Evolutionary conservation across 2,113 vertebrate genomes (phyloP).

Genomic region (Lasiurus borealis): DNA sequence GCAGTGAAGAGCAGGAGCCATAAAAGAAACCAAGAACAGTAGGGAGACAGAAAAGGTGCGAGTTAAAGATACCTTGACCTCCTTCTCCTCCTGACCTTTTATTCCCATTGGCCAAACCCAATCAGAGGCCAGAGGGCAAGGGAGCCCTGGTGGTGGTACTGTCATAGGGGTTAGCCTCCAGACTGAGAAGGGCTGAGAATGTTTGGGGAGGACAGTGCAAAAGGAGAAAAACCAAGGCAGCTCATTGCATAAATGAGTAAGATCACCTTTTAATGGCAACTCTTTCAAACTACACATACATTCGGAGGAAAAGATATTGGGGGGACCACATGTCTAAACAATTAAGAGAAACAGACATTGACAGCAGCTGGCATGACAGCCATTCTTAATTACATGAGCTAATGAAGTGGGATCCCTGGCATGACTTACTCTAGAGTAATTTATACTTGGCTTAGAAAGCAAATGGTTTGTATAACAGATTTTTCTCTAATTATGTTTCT

Average conservation of each 20-base stretch:
- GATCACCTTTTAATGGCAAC: neutral
- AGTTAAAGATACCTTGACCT: neutral
- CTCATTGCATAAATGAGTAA: neutral
- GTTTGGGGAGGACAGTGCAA: neutral
- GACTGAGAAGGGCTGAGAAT: neutral
- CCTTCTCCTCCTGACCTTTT: neutral
- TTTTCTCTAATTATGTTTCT: constrained; percentile 80
- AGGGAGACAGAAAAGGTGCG: no score
- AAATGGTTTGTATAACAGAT: constrained; percentile 78
- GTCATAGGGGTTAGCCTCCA: neutral
- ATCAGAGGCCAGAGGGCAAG: neutral
- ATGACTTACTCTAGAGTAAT: constrained; percentile 62
- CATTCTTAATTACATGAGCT: constrained; percentile 59
- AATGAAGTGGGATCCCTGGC: constrained; percentile 69
- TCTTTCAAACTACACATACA: neutral
- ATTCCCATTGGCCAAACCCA: neutral
- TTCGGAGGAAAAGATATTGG: neutral
- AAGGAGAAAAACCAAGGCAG: neutral
- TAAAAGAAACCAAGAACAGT: neutral
- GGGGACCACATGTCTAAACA: neutral
- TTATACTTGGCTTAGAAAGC: constrained; percentile 71
- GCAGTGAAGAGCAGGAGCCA: no score
- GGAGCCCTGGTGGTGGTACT: neutral
- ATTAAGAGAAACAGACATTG: constrained; percentile 35
- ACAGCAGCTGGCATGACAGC: constrained; percentile 25